Conservation (phyloP, 2,113 vertebrate species). For the Proteles cristata region DNA sequence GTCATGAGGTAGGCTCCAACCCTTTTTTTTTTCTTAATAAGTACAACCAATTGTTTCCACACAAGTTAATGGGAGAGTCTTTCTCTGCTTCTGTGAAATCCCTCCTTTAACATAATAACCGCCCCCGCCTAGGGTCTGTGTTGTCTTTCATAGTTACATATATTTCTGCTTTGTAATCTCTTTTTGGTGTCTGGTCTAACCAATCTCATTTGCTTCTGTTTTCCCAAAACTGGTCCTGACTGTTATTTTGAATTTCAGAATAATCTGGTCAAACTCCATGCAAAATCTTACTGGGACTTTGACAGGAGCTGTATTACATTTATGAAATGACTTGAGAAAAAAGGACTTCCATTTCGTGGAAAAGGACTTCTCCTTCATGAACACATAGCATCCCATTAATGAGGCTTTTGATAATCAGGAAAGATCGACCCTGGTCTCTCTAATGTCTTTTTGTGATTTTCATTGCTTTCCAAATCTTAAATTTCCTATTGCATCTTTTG, state of each 20-base stretch:
- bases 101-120: background rate
- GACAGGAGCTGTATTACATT: too few species aligned
- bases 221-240: too few species aligned
- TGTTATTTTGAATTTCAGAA: too few species aligned
- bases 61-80: background rate
- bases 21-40: background rate
- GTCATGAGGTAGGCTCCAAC: background rate
- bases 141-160: background rate
- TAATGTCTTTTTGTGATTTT: background rate
- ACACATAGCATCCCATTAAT: too few species aligned
- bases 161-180: background rate
- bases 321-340: too few species aligned
- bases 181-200: background rate
- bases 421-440: background rate
- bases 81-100: background rate
- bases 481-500: background rate
- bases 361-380: too few species aligned
- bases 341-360: too few species aligned
- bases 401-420: background rate
- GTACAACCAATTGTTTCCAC: background rate
- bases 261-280: too few species aligned
- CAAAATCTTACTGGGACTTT: too few species aligned
- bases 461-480: background rate
- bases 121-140: fast-evolving
- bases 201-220: background rate